Percentiles rank a stretch among this genome's conserved stretches.
These are phyloP conservation scores for Amazona ochrocephala DNA, from an alignment of 2,797 vertebrate genomes.

Conservation along the genomic window DNA sequence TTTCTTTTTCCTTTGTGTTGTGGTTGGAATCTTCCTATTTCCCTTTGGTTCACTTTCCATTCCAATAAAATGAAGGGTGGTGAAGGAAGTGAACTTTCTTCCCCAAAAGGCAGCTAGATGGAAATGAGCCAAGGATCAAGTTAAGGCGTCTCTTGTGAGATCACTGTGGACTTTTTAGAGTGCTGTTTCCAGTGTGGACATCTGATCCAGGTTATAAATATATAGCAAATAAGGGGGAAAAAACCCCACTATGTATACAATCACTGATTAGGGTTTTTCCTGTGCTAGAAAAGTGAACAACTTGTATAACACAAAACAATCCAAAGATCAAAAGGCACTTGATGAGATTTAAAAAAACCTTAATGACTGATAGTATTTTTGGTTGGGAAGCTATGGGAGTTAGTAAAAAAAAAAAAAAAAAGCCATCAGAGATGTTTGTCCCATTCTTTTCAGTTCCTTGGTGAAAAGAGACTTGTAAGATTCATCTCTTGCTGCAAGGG, in stretches of 20 bases:
- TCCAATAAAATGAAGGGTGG: neutral
- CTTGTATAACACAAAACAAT: neutral
- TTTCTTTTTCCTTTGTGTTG: neutral
- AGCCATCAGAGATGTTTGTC: neutral
- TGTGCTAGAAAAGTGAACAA: neutral
- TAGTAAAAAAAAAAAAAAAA: neutral
- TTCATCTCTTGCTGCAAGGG: neutral
- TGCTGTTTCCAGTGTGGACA: neutral
- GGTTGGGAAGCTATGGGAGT: neutral
- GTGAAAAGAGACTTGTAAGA: neutral
- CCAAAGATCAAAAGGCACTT: neutral
- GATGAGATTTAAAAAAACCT: neutral
- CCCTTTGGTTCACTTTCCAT: constrained; percentile 7
- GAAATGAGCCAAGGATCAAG: neutral
- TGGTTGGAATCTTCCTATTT: constrained; percentile 35
- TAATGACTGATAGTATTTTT: neutral
- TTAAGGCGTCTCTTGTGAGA: neutral
- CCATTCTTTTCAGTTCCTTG: neutral
- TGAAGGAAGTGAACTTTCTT: neutral
- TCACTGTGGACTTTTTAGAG: neutral
- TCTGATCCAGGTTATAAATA: constrained; percentile 17
- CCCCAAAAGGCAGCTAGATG: neutral
- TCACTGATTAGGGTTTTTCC: neutral
- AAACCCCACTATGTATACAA: neutral
- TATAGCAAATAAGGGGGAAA: neutral